phyloP scores from a whole-genome alignment of 2,888 invertebrate species.

The Malachius bipustulatus region DNA sequence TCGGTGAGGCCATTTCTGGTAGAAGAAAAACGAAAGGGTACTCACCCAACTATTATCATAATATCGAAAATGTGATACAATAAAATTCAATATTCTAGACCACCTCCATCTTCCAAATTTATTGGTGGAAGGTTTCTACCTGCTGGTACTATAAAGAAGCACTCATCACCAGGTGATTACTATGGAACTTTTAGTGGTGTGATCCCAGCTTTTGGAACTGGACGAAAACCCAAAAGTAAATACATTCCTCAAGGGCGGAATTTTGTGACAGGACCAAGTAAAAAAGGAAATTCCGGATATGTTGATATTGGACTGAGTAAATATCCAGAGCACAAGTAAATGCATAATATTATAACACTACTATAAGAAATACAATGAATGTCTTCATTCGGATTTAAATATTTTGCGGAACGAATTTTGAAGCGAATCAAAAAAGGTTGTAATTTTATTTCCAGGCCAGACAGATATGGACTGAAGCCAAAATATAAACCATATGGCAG shows the following conservation, averaged over 20 bases:
- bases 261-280: not conserved
- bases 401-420: too few species aligned
- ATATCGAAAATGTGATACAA: too few species aligned
- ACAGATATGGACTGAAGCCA: not conserved
- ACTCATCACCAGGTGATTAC: not conserved
- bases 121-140: not conserved
- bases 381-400: too few species aligned
- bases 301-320: not conserved
- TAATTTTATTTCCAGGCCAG: conserved; percentile 1
- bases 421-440: too few species aligned
- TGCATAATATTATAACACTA: too few species aligned
- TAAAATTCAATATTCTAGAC: too few species aligned
- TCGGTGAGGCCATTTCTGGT: not conserved
- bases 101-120: too few species aligned
- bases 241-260: not conserved
- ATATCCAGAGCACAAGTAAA: conserved; percentile 3
- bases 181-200: not conserved
- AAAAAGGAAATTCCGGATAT: not conserved
- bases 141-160: not conserved
- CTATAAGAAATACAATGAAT: too few species aligned
- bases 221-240: not conserved
- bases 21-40: not conserved
- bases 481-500: conserved; percentile 1
- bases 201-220: not conserved
- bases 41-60: not conserved